Base-by-base conservation (phyloP, 2,113 vertebrate genomes). In the Herpetotheres cachinnans region DNA sequence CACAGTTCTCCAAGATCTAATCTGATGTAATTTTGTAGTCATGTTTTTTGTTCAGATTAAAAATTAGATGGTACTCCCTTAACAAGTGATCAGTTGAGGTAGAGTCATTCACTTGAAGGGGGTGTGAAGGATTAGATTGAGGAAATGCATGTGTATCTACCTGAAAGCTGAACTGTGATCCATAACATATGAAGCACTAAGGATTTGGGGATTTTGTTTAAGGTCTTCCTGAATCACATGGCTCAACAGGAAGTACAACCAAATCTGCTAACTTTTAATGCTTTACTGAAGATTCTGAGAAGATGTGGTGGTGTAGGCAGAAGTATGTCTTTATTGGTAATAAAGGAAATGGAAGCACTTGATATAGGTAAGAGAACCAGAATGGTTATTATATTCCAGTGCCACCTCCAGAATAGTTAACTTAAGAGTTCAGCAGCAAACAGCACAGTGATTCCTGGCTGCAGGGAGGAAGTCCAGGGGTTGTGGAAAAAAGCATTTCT, bases 201-300 rank as follows among this genome's bases (percentile, higher is more conserved):
- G 44, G 26, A 50, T 89, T 82, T 93, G 15, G 50, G 27, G 2
- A 1, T 95, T 81, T 89, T 81, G 6, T 91, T 97, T 89, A 73
- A 99, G 99, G 98, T 99, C 22, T 96, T 99, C 54, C 79, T 99
- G 96, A 98, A 97, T 40, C 98, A 99, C 47, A 99, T 99, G 99
- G 97, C 62, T 67, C 96, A 98, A 24, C 99, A 99, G 97, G 97
- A 99, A 5, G 97, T 99, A 46, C 98, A 96, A 38, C 99, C 99
- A 38, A 99, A 98, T 91, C 95, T 99, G 46, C 97, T 98, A 24
- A 99, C 99, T 8, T 99, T 99, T 61, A 99, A 99, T 92, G 94
- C 97, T 14, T 67, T 98, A 4, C 97, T 99, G 72, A 99, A 98
- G 96, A 93, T 86, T 50, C 96, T 99, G 86, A 97, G 97, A 38